A percentile compares a stretch with the other conserved stretches of the same genome.
Evolutionary conservation across 1,140 invertebrate species (phyloP).

Genomic region (Apocrypta bakeri): DNA sequence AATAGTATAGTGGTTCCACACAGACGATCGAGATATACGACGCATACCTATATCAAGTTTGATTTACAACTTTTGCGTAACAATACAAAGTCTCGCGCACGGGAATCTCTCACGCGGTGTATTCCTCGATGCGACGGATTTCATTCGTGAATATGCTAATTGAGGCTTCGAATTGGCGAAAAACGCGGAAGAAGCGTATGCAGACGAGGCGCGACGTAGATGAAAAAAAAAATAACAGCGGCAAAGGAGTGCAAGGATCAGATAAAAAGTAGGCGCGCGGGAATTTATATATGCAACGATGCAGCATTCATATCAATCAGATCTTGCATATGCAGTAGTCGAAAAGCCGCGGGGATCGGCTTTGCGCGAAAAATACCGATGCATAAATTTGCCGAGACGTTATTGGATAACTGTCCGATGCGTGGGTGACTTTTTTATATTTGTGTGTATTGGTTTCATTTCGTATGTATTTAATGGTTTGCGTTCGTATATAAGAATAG

Average conservation of each 20-base stretch:
- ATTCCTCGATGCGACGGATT: neutral
- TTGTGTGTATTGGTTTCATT: no score
- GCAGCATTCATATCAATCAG: slow-evolving; percentile 74
- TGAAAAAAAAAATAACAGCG: slow-evolving; percentile 55
- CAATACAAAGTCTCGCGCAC: neutral
- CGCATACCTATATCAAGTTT: neutral
- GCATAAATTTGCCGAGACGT: slow-evolving; percentile 68
- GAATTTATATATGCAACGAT: slow-evolving; percentile 67
- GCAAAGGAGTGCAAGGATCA: slow-evolving; percentile 65
- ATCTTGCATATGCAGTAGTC: slow-evolving; percentile 70
- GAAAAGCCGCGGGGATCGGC: slow-evolving; percentile 47
- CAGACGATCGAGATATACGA: neutral
- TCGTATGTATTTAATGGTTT: no score
- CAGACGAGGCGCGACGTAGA: slow-evolving; percentile 28
- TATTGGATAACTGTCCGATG: slow-evolving; percentile 62
- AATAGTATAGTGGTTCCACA: no score
- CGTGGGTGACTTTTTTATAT: no score
- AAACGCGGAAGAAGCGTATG: slow-evolving; percentile 39
- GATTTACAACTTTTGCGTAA: neutral
- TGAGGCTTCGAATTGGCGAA: slow-evolving; percentile 12
- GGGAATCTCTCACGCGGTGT: slow-evolving; percentile 33
- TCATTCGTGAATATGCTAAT: slow-evolving; percentile 11
- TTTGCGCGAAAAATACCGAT: slow-evolving; percentile 60
- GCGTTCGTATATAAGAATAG: no score
- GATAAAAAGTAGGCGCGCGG: slow-evolving; percentile 60